These are phyloP conservation scores for Petrolisthes cinctipes DNA, from an alignment of 2,888 invertebrate genomes.

Conservation along the genomic window DNA sequence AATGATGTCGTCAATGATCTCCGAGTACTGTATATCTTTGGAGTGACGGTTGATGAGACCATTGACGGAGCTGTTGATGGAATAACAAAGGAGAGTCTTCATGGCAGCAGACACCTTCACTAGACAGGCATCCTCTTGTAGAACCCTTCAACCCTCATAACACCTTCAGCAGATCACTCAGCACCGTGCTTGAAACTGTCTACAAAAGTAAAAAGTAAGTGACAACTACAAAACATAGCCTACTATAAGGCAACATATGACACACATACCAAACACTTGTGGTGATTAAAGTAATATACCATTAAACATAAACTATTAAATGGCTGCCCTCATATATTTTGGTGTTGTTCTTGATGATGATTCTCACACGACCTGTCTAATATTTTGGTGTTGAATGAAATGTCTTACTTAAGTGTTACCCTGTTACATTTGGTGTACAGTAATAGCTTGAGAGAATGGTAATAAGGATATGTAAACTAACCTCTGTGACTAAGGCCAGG, in stretches of 20 bases:
- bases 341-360: too few species aligned
- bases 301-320: too few species aligned
- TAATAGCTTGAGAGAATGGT: neutral
- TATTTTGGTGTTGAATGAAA: too few species aligned
- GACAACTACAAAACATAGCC: too few species aligned
- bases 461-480: conserved; percentile 68
- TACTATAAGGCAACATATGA: too few species aligned
- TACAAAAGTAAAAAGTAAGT: neutral
- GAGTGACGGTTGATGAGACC: conserved; percentile 84
- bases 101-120: conserved; percentile 74
- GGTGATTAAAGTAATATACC: too few species aligned
- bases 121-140: conserved; percentile 75
- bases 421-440: too few species aligned
- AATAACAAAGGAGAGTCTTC: conserved; percentile 79
- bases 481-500: conserved; percentile 75
- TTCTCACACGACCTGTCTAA: too few species aligned
- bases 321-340: too few species aligned
- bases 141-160: conserved; percentile 73
- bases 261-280: too few species aligned
- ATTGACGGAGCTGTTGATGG: conserved; percentile 82
- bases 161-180: conserved; percentile 68
- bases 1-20: conserved; percentile 84
- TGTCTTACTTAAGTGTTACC: too few species aligned
- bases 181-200: neutral
- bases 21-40: conserved; percentile 88